phyloP scores from a whole-genome alignment of 2,113 vertebrate species.

The Notechis scutatus region DNA sequence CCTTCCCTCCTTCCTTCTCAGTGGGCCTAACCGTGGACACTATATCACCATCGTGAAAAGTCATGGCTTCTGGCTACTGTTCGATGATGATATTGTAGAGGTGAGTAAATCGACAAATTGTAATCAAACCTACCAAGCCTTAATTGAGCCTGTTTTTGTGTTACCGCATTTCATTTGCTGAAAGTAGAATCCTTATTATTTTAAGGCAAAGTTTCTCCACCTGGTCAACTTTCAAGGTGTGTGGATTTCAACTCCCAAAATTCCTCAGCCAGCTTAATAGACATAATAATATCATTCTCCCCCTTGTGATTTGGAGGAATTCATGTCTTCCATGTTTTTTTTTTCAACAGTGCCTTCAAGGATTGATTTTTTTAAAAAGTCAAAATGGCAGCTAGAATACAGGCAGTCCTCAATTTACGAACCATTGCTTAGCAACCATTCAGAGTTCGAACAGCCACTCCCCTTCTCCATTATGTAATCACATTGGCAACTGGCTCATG shows the following conservation, averaged over 20 bases:
- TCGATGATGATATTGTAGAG: constrained; percentile 98
- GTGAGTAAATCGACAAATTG: constrained; percentile 67
- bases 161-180: not conserved
- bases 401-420: not conserved
- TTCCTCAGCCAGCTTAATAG: not conserved
- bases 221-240: not conserved
- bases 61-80: constrained; percentile 96
- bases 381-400: not conserved
- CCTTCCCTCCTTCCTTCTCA: constrained; percentile 58
- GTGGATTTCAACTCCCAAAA: not conserved
- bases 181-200: not conserved
- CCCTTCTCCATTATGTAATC: not conserved
- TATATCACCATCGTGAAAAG: constrained; percentile 99
- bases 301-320: not conserved
- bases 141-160: not conserved
- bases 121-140: not conserved
- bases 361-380: not conserved
- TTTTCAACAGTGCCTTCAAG: not conserved
- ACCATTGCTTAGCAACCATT: not conserved
- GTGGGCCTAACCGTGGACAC: constrained; percentile 94
- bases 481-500: not conserved
- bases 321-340: not conserved
- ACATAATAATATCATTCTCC: not conserved
- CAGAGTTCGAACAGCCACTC: not conserved
- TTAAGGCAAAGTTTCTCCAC: not conserved